These are phyloP conservation scores for Australoheros scitulus DNA, from an alignment of 2,113 vertebrate species.

Conservation along the genomic window DNA sequence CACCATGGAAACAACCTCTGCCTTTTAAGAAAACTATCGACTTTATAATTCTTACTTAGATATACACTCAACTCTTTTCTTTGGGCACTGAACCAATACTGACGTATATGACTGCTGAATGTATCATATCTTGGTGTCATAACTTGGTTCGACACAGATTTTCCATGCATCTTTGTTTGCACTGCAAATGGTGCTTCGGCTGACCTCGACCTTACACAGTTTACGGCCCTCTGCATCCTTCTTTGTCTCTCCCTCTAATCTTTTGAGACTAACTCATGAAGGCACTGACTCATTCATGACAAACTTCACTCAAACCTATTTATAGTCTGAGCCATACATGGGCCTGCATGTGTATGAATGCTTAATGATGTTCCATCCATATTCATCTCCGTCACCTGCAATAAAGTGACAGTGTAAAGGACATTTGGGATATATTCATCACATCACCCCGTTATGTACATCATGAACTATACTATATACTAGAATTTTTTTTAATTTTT, in stretches of 20 bases:
- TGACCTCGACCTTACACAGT: conserved; percentile 37
- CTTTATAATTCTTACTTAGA: background rate
- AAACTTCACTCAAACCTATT: conserved; percentile 50
- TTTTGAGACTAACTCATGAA: conserved; percentile 21
- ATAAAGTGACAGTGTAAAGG: conserved; percentile 25
- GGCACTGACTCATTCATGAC: conserved; percentile 16
- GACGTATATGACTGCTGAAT: background rate
- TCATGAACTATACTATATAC: background rate
- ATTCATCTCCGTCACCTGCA: conserved; percentile 48
- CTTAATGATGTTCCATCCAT: conserved; percentile 46
- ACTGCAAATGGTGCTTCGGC: background rate
- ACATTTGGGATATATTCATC: conserved; percentile 1
- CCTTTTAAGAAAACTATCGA: conserved; percentile 1
- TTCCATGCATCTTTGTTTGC: background rate
- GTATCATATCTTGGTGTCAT: background rate
- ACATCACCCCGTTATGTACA: background rate
- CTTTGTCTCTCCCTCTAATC: background rate
- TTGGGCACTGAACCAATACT: background rate
- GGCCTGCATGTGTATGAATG: conserved; percentile 14
- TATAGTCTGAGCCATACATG: conserved; percentile 29
- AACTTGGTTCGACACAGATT: background rate
- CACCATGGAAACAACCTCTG: background rate
- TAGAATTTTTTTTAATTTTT: background rate
- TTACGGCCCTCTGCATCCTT: background rate
- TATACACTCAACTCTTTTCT: background rate